Evolutionary conservation across 1,140 invertebrate genomes (phyloP), one percentile per base, ranked within the genome.

Genomic region (Caenorhabditis latens): DNA sequence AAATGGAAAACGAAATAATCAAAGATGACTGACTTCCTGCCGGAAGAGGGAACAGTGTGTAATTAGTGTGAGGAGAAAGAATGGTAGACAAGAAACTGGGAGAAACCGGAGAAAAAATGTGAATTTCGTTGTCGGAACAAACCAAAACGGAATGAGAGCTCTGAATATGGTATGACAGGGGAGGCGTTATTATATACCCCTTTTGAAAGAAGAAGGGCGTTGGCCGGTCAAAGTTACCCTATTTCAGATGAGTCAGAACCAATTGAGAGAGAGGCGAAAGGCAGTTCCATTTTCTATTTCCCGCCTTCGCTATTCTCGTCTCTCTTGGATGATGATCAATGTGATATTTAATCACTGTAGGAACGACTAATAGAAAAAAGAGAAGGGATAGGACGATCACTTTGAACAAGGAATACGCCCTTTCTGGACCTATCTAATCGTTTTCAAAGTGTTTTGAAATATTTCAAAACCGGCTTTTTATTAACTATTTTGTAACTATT

Each of bases 181-280:
- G 13, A 13, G 14, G 16, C 5, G 40, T 67, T 71, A 16, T 79
- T 79, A 79, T 79, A 79, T 79, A 79, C 71, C 71, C 46, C 13
- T 79, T 71, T 53, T 4, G n/a, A 79, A 79, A 79, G n/a, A 42
- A 75, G 43, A 79, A 79, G 71, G 71, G 71, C 71, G 71, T 79
- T 79, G 71, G 71, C 71, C 46, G 71, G 71, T 79, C 71, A 79
- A 79, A 79, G 71, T 79, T 79, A 50, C 71, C 71, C 71, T 79
- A 79, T 79, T 79, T 79, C 71, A 79, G 71, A 79, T 79, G 71
- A 79, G 71, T 79, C 71, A 79, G 71, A 79, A 79, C 71, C 71
- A 79, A 79, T 79, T 79, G 71, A 79, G 40, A 50, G 71, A 50
- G 71, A 79, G 43, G 67, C 42, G 16, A 79, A 50, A 79, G 71